A percentile compares a stretch with the other conserved stretches of the same genome.
phyloP scores from a whole-genome alignment of 2,797 vertebrate genomes.

The Brachyalestes nurse region DNA sequence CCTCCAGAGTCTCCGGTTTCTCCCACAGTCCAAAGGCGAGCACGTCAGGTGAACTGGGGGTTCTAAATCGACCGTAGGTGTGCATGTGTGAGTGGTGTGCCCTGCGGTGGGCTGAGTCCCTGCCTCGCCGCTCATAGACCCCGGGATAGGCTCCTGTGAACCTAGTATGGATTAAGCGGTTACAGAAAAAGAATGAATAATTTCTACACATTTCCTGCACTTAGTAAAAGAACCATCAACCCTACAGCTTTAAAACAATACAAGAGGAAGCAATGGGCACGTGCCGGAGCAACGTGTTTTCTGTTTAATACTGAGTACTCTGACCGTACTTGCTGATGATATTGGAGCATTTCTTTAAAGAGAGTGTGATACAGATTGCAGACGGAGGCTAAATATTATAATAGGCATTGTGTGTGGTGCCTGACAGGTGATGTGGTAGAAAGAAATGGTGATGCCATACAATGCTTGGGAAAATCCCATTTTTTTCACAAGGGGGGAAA shows the following conservation, averaged over 20 bases:
- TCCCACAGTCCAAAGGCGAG: no score
- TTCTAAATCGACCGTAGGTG: no score
- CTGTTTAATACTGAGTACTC: neutral
- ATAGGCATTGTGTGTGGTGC: constrained; percentile 1
- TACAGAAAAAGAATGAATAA: neutral
- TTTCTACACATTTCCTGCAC: neutral
- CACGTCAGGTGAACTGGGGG: no score
- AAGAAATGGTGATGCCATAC: constrained; percentile 18
- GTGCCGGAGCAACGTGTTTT: neutral
- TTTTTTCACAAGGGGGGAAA: constrained; percentile 37
- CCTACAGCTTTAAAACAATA: neutral
- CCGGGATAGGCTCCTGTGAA: no score
- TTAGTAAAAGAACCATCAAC: no score
- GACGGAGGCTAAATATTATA: neutral
- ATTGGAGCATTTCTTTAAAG: neutral
- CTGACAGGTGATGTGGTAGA: neutral
- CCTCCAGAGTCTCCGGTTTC: no score
- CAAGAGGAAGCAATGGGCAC: neutral
- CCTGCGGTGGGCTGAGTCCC: no score
- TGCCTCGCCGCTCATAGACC: no score
- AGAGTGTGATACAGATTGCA: neutral
- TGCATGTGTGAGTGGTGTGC: no score
- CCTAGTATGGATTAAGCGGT: no score
- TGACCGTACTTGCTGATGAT: neutral
- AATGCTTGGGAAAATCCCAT: constrained; percentile 14